Conservation (phyloP, 2,113 vertebrate genomes). For the Salvelinus sp. region DNA sequence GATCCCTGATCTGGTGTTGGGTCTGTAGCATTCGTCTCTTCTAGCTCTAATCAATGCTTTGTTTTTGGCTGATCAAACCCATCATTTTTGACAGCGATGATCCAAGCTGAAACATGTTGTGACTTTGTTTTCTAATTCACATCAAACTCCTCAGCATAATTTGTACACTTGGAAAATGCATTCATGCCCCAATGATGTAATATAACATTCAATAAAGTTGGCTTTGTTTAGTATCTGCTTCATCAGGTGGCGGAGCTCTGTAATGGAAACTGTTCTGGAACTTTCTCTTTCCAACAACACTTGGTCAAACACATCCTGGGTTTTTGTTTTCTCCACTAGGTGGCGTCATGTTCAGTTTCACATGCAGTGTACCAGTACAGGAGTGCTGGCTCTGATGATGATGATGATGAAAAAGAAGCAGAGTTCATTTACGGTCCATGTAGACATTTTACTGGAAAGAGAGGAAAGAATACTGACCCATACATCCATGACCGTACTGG, state of each 20-base stretch:
- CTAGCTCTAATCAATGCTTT: conserved; percentile 29
- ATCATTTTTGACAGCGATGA: conserved; percentile 31
- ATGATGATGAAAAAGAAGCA: not conserved
- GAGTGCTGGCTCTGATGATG: not conserved
- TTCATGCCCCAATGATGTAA: conserved; percentile 57
- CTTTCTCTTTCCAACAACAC: too few relatives aligned
- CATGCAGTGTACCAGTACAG: not conserved
- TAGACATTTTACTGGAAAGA: not conserved
- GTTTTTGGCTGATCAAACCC: conserved; percentile 28
- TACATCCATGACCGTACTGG: too few relatives aligned
- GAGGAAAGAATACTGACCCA: too few relatives aligned
- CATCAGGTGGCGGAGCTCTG: not conserved
- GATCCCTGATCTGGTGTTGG: conserved; percentile 4
- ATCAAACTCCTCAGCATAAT: conserved; percentile 27
- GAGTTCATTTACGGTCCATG: not conserved
- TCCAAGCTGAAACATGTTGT: conserved; percentile 27
- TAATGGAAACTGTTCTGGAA: not conserved
- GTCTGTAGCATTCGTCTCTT: conserved; percentile 32
- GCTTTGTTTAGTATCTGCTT: conserved; percentile 59
- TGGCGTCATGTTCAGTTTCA: not conserved
- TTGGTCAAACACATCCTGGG: not conserved
- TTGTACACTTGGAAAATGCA: conserved; percentile 34
- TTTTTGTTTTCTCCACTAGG: not conserved
- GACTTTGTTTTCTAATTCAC: conserved; percentile 20
- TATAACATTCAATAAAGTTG: conserved; percentile 67